Evolutionary conservation across 2,888 invertebrate species (phyloP).

Genomic region (Drosophila demipolita): DNA sequence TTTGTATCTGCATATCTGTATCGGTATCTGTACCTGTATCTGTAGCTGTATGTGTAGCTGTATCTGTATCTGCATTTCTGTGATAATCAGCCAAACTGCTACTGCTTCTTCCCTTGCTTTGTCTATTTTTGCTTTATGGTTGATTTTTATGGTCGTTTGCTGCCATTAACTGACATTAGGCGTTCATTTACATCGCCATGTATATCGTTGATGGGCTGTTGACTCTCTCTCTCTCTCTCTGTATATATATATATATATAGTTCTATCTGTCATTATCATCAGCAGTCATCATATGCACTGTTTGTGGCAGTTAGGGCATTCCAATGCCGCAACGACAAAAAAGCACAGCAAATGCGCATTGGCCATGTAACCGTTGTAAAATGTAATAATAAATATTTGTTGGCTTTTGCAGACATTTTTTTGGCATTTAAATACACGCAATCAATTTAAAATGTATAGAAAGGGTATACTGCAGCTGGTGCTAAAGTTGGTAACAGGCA

Average conservation of each 20-base stretch:
- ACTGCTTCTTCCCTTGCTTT: neutral
- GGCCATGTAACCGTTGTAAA: slow-evolving; percentile 58
- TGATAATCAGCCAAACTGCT: slow-evolving; percentile 5
- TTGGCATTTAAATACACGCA: slow-evolving; percentile 7
- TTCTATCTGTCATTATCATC: neutral
- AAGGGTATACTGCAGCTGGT: neutral
- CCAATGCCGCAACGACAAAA: slow-evolving; percentile 35
- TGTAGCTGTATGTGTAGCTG: neutral
- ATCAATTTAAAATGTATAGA: neutral
- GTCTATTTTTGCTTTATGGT: slow-evolving; percentile 5
- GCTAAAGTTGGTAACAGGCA: neutral
- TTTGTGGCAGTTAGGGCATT: slow-evolving; percentile 39
- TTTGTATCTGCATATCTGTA: slow-evolving; percentile 1
- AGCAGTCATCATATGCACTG: slow-evolving; percentile 4
- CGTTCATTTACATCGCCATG: slow-evolving; percentile 25
- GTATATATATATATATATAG: neutral
- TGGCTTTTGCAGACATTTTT: slow-evolving; percentile 58
- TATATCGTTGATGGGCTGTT: slow-evolving; percentile 35
- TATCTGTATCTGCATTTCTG: neutral
- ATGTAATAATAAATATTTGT: slow-evolving; percentile 77
- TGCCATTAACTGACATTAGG: slow-evolving; percentile 41
- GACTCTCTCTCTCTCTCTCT: neutral
- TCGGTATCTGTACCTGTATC: neutral
- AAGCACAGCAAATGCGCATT: slow-evolving; percentile 47
- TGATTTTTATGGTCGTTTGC: slow-evolving; percentile 29